Base-by-base conservation (phyloP, 2,888 invertebrate genomes). In the Sinotaia quadrata region DNA sequence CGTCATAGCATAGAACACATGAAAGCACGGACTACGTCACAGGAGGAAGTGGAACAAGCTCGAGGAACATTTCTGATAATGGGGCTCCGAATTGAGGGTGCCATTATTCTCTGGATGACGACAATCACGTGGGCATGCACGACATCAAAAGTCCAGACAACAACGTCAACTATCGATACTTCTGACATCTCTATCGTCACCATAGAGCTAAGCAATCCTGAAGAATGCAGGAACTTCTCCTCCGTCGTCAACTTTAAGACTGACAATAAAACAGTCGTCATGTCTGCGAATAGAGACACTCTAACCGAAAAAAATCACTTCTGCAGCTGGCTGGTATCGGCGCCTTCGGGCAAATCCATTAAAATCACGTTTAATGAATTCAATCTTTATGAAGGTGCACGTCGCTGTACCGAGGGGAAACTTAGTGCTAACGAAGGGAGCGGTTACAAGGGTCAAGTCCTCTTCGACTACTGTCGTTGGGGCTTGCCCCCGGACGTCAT, bases 391-490 rank as follows among this genome's bases (percentile, higher is more conserved):
- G 65, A 44, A 15, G 62, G 62, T 21, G 31, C 56, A 15, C 10
- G 33, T 8, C n/a, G 54, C 1, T 65, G 65, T 24, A 29, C 65
- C 1, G 65, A 65, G 12, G 65, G 65, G 3, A 54, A 56, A 18
- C 44, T 65, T 21, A 10, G 65, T 2, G 65, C 56, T 34, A 52
- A 52, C 18, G 65, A 65, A 31, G 65, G 65, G 0, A 31, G 27
- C 4, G 56, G 54, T 15, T 44, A 56, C 33, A 18, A 29, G 0
- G 65, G 65, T 4, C 56, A 37, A 31, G 24, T 56, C 10, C 56
- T 65, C 44, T 65, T 65, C 33, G 65, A 65, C 33, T 65, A 65
- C 56, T 65, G 65, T 34, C 54, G 47, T 31, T 65, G 65, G 65
- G 65, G 65, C 4, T 37, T 63, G 34, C 63, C 63, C n/a, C 56